Percentiles rank a stretch among this genome's conserved stretches.
Evolutionary conservation across 2,888 invertebrate genomes (phyloP).

Genomic region (Labia minor): DNA sequence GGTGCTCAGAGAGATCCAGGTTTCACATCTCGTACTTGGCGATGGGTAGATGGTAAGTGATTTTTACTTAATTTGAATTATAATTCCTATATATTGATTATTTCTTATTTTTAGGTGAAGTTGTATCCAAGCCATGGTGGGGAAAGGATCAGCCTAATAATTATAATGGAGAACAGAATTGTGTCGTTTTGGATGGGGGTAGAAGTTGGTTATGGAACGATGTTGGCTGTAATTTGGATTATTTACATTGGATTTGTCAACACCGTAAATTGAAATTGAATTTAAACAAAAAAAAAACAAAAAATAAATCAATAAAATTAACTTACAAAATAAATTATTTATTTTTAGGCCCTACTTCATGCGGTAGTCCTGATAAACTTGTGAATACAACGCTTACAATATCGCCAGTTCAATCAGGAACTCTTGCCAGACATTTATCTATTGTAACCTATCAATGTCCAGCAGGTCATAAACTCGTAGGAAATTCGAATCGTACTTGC

Average conservation of each 20-base stretch:
- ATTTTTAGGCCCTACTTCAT: slow-evolving; percentile 62
- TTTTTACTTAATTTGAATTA: slow-evolving; percentile 18
- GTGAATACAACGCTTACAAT: slow-evolving; percentile 63
- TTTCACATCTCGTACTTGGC: slow-evolving; percentile 71
- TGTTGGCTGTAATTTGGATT: slow-evolving; percentile 86
- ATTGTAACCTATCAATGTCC: slow-evolving; percentile 67
- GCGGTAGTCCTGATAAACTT: slow-evolving; percentile 78
- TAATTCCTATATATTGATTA: too few relatives aligned
- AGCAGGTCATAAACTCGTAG: slow-evolving; percentile 67
- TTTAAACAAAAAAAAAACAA: slow-evolving; percentile 17
- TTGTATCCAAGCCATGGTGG: slow-evolving; percentile 72
- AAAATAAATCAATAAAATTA: slow-evolving; percentile 14
- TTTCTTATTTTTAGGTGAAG: slow-evolving; percentile 48
- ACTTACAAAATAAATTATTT: slow-evolving; percentile 20
- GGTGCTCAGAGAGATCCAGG: slow-evolving; percentile 82
- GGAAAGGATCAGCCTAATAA: slow-evolving; percentile 91
- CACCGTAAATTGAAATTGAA: slow-evolving; percentile 68
- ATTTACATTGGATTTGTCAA: slow-evolving; percentile 87
- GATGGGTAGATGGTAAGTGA: slow-evolving; percentile 74
- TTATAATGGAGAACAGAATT: slow-evolving; percentile 90
- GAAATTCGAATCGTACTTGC: slow-evolving; percentile 57
- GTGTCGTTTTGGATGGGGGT: slow-evolving; percentile 85
- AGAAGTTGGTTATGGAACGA: slow-evolving; percentile 90
- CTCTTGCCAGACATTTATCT: slow-evolving; percentile 56
- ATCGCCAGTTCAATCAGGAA: slow-evolving; percentile 39